phyloP scores from a whole-genome alignment of 2,113 vertebrate genomes.

The Cyprinodon variegatus region DNA sequence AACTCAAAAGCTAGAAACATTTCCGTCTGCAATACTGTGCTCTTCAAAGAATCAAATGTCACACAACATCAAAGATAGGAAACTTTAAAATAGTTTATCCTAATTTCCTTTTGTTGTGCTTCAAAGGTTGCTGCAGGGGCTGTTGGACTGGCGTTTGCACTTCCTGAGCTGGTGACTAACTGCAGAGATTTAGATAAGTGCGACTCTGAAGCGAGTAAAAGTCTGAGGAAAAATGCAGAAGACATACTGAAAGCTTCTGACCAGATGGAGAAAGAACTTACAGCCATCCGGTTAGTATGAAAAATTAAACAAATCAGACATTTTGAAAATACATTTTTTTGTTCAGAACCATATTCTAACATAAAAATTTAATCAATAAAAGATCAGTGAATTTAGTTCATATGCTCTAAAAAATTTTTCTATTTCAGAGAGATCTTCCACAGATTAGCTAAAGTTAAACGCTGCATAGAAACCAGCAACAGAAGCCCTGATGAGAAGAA shows the following conservation, averaged over 20 bases:
- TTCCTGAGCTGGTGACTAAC: slow-evolving; percentile 1
- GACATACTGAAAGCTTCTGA: neutral
- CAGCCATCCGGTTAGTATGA: neutral
- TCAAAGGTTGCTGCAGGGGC: neutral
- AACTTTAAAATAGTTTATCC: no score
- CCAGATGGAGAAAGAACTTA: neutral
- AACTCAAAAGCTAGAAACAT: no score
- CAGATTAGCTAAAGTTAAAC: neutral
- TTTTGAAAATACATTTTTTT: no score
- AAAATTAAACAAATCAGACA: neutral
- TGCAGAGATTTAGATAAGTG: neutral
- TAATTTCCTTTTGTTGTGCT: neutral
- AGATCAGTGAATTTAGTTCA: neutral
- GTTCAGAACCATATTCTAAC: neutral
- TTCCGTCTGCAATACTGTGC: no score
- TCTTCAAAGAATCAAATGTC: no score
- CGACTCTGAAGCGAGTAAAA: neutral
- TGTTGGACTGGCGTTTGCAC: neutral
- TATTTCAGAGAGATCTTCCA: neutral
- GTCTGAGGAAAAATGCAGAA: neutral
- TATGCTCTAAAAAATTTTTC: neutral
- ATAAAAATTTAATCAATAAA: neutral
- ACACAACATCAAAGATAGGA: no score
- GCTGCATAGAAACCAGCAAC: neutral
- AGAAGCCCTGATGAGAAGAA: neutral